Evolutionary conservation across 2,797 vertebrate genomes (phyloP).

Genomic region (Pachyuromys duprasi): DNA sequence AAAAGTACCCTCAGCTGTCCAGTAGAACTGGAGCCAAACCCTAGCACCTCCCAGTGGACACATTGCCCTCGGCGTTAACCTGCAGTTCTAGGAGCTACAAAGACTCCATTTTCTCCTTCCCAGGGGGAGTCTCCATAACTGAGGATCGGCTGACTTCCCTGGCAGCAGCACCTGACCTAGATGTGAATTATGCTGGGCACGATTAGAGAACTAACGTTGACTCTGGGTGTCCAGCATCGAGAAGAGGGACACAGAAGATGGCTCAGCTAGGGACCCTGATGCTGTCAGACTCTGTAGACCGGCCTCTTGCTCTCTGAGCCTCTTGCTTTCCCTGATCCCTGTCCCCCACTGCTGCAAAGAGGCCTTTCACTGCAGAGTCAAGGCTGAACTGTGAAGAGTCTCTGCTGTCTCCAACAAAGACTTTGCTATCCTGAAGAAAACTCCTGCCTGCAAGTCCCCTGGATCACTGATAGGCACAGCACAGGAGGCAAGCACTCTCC

Average conservation of each 20-base stretch:
- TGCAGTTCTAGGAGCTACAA: fast-evolving
- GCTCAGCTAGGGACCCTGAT: background rate
- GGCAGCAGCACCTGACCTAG: background rate
- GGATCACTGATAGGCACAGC: background rate
- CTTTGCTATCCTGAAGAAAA: fast-evolving
- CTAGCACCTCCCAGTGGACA: background rate
- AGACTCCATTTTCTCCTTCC: fast-evolving
- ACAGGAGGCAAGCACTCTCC: background rate
- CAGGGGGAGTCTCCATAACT: fast-evolving
- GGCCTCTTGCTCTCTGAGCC: background rate
- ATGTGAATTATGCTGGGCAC: background rate
- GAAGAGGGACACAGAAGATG: fast-evolving
- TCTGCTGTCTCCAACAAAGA: background rate
- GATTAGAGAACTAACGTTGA: background rate
- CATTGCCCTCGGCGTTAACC: fast-evolving
- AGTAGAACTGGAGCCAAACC: background rate
- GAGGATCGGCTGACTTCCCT: background rate
- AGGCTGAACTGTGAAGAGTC: background rate
- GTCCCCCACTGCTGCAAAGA: fast-evolving
- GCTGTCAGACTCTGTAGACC: background rate
- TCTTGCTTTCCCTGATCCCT: fast-evolving
- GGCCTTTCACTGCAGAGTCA: background rate
- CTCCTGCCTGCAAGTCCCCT: background rate
- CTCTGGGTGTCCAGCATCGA: background rate
- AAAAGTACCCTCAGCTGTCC: fast-evolving